A percentile compares a stretch with the other conserved stretches of the same genome.
These are phyloP conservation scores for Perizoma affinitatum DNA, from an alignment of 2,888 invertebrate genomes.

Conservation along the genomic window DNA sequence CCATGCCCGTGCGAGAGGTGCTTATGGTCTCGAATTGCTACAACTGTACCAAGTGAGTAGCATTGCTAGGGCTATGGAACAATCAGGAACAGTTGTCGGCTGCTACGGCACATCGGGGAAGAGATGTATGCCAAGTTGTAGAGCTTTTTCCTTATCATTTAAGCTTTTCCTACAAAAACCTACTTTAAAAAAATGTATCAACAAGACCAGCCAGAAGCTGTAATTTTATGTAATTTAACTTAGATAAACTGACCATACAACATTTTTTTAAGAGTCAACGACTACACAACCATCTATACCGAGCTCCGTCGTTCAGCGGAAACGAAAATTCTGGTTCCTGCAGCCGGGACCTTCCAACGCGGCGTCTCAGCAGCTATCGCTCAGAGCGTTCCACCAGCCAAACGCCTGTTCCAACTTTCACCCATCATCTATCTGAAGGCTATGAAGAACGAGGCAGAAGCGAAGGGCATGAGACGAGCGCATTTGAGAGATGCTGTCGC, in stretches of 20 bases:
- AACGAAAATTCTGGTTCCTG: conserved; percentile 87
- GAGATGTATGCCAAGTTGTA: too few species aligned
- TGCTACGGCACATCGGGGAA: too few species aligned
- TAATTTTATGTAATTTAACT: too few species aligned
- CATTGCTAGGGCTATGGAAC: not conserved
- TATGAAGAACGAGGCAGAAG: conserved; percentile 92
- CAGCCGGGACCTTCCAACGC: conserved; percentile 87
- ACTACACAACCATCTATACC: conserved; percentile 88
- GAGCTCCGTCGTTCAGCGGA: conserved; percentile 87
- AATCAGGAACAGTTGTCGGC: too few species aligned
- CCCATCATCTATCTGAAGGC: conserved; percentile 94
- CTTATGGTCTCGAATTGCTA: conserved; percentile 85
- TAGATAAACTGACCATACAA: not conserved
- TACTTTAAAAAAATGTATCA: too few species aligned
- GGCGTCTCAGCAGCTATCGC: conserved; percentile 90
- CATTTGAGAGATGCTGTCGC: conserved; percentile 95
- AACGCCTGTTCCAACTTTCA: conserved; percentile 86
- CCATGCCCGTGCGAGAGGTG: conserved; percentile 78
- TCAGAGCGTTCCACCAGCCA: conserved; percentile 83
- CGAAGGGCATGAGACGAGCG: conserved; percentile 91
- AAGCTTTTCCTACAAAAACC: too few species aligned
- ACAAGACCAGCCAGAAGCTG: too few species aligned
- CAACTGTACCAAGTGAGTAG: conserved; percentile 75
- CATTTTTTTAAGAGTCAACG: conserved; percentile 83
- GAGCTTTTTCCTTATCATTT: too few species aligned